These are phyloP conservation scores for Selenia dentaria DNA, from an alignment of 2,888 invertebrate genomes.

Conservation along the genomic window DNA sequence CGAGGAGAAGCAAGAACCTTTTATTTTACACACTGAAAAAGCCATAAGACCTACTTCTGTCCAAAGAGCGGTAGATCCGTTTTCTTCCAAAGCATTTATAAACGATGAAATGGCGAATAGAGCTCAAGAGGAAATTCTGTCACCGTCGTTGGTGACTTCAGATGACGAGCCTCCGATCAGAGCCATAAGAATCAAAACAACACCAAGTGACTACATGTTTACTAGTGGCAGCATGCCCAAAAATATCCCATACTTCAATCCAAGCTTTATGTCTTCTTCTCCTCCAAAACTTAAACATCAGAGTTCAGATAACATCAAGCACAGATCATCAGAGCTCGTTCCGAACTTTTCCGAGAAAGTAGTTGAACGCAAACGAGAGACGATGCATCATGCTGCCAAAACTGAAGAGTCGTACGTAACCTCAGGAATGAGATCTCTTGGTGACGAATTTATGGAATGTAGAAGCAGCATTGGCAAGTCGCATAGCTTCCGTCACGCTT, in stretches of 20 bases:
- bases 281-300: constrained; percentile 73
- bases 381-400: constrained; percentile 54
- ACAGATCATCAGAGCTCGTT: constrained; percentile 66
- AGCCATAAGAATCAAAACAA: constrained; percentile 65
- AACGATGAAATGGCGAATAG: constrained; percentile 61
- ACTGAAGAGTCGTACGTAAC: constrained; percentile 67
- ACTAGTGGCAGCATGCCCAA: constrained; percentile 77
- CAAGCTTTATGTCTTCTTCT: constrained; percentile 66
- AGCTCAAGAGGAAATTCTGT: constrained; percentile 56
- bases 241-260: constrained; percentile 71
- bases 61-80: constrained; percentile 69
- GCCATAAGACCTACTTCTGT: constrained; percentile 67
- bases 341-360: constrained; percentile 65
- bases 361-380: constrained; percentile 56
- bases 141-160: constrained; percentile 57
- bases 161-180: constrained; percentile 66
- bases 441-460: constrained; percentile 72
- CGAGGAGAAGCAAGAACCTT: constrained; percentile 65
- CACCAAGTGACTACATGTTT: constrained; percentile 65
- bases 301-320: constrained; percentile 73
- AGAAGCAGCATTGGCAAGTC: constrained; percentile 88
- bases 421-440: constrained; percentile 68
- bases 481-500: constrained; percentile 88
- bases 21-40: constrained; percentile 61
- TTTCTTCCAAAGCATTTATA: constrained; percentile 72